These are phyloP conservation scores for Apamea epomidion DNA, from an alignment of 2,888 invertebrate species.

Conservation along the genomic window DNA sequence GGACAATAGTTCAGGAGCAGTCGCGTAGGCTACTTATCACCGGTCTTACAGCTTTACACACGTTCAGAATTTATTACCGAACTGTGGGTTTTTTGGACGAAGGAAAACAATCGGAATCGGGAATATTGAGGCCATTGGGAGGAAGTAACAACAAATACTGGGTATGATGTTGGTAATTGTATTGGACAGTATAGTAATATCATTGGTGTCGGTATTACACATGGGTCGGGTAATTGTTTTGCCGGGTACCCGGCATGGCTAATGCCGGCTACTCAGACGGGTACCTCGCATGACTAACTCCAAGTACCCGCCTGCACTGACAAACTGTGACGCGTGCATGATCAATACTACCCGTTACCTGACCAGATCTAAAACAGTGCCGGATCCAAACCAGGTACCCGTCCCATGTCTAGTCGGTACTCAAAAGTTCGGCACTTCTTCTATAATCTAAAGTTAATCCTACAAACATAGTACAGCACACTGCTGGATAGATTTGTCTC, in stretches of 20 bases:
- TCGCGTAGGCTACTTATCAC: slow-evolving; percentile 49
- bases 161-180: neutral
- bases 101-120: slow-evolving; percentile 39
- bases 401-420: neutral
- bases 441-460: neutral
- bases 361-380: too few species aligned
- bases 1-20: slow-evolving; percentile 52
- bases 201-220: neutral
- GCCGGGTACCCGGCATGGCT: neutral
- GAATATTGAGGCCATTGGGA: neutral
- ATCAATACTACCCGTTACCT: too few species aligned
- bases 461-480: neutral
- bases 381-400: neutral
- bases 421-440: neutral
- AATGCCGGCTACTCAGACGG: too few species aligned
- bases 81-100: slow-evolving; percentile 26
- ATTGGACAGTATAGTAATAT: neutral
- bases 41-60: slow-evolving; percentile 45
- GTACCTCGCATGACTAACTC: too few species aligned
- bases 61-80: slow-evolving; percentile 55
- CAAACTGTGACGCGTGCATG: too few species aligned
- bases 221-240: neutral
- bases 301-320: too few species aligned
- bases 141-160: neutral
- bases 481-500: too few species aligned